Conservation (phyloP, 2,113 vertebrate species). For the Oryzias curvinotus region DNA sequence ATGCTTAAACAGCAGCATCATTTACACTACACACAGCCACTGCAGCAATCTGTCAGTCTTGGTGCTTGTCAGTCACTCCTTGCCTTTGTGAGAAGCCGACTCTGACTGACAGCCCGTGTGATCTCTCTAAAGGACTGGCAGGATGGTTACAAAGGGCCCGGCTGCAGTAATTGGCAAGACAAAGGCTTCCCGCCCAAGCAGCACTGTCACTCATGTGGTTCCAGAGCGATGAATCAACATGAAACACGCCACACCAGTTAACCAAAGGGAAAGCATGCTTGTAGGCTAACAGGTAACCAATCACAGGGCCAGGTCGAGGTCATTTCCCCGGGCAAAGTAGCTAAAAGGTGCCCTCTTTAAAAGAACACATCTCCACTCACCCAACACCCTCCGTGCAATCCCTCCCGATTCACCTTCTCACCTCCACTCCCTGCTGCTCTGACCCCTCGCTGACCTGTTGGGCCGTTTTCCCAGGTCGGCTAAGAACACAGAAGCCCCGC, state of each 20-base stretch:
- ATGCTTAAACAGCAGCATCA: conserved; percentile 64
- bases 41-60: conserved; percentile 60
- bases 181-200: conserved; percentile 67
- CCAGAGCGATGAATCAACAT: conserved; percentile 58
- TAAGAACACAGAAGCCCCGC: conserved; percentile 8
- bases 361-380: conserved; percentile 42
- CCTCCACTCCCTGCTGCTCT: conserved; percentile 50
- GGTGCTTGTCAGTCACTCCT: conserved; percentile 66
- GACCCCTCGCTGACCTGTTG: conserved; percentile 58
- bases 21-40: conserved; percentile 70
- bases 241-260: conserved; percentile 61
- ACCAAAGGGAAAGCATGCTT: conserved; percentile 51
- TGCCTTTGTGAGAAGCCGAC: conserved; percentile 55
- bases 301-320: conserved; percentile 39
- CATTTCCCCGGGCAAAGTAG: conserved; percentile 54
- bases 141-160: conserved; percentile 67
- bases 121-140: conserved; percentile 71
- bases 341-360: conserved; percentile 71
- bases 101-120: conserved; percentile 74
- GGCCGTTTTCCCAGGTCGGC: conserved; percentile 56
- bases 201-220: conserved; percentile 67
- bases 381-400: conserved; percentile 1
- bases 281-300: conserved; percentile 52
- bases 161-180: conserved; percentile 71
- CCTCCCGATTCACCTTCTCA: conserved; percentile 53